phyloP scores from a whole-genome alignment of 2,113 vertebrate species.

The Sceloporus undulatus region DNA sequence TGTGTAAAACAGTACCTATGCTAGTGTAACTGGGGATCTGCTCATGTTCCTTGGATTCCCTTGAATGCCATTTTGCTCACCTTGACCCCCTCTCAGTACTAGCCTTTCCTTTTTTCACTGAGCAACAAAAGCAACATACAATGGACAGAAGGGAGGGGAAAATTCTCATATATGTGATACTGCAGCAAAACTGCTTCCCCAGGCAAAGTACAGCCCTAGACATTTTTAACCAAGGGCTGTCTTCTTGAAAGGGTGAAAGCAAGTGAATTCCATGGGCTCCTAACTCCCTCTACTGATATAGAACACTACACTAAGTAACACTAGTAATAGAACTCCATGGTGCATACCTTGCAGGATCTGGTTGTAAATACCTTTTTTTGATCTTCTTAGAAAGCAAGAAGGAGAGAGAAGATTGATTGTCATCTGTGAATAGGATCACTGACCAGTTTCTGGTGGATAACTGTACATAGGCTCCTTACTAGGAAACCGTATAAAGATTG shows the following conservation, averaged over 20 bases:
- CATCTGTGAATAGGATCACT: not conserved
- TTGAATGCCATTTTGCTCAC: not conserved
- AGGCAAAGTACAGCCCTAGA: not conserved
- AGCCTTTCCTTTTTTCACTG: not conserved
- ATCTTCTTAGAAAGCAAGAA: constrained; percentile 53
- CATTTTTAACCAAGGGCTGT: no score
- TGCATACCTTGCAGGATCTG: no score
- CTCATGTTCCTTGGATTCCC: not conserved
- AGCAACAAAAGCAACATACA: not conserved
- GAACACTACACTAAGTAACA: not conserved
- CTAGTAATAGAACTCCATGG: no score
- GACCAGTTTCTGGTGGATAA: not conserved
- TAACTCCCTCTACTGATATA: constrained; percentile 8
- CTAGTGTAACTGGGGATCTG: no score
- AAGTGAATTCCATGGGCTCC: not conserved
- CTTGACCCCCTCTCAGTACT: not conserved
- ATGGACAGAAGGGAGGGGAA: not conserved
- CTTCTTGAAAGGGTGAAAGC: not conserved
- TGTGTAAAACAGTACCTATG: no score
- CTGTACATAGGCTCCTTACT: no score
- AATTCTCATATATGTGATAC: not conserved
- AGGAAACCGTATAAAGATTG: not conserved
- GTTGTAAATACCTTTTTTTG: not conserved
- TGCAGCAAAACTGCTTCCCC: not conserved
- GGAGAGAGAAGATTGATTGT: not conserved